Evolutionary conservation across 2,797 vertebrate species (phyloP).

Genomic region (Arctocebus calabarensis): DNA sequence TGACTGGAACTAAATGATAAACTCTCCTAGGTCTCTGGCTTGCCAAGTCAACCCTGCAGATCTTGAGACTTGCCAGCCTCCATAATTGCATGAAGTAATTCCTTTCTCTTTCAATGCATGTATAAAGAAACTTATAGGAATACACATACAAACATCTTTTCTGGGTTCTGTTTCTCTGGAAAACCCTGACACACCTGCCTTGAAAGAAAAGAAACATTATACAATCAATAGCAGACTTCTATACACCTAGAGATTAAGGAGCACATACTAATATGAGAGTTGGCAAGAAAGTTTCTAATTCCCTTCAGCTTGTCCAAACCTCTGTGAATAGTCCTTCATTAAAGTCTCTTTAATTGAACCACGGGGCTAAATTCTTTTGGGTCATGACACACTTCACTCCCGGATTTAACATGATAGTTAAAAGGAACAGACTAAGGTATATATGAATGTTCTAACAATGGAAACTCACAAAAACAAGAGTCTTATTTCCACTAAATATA

Average conservation of each 20-base stretch:
- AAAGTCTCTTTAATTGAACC: constrained; percentile 35
- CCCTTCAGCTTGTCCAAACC: not conserved
- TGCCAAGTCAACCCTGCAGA: not conserved
- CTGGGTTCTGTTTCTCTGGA: constrained; percentile 18
- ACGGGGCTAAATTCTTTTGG: constrained; percentile 10
- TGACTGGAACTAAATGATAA: not conserved
- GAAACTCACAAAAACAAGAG: not conserved
- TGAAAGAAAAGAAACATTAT: constrained; percentile 49
- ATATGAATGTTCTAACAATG: not conserved
- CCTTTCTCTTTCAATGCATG: not conserved
- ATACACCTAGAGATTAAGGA: constrained; percentile 11
- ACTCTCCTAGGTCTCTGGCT: not conserved
- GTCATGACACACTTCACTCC: not conserved
- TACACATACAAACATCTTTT: not conserved
- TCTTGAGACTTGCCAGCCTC: not conserved
- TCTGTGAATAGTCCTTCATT: not conserved
- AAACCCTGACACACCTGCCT: constrained; percentile 1
- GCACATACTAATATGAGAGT: not conserved
- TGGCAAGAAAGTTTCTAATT: not conserved
- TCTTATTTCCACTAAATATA: not conserved
- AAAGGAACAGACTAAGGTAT: constrained; percentile 1
- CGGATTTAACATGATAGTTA: not conserved
- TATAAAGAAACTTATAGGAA: not conserved
- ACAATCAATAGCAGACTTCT: not conserved
- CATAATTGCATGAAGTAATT: not conserved